Evolutionary conservation across 2,888 invertebrate species (phyloP).

Genomic region (Orthosia gracilis): DNA sequence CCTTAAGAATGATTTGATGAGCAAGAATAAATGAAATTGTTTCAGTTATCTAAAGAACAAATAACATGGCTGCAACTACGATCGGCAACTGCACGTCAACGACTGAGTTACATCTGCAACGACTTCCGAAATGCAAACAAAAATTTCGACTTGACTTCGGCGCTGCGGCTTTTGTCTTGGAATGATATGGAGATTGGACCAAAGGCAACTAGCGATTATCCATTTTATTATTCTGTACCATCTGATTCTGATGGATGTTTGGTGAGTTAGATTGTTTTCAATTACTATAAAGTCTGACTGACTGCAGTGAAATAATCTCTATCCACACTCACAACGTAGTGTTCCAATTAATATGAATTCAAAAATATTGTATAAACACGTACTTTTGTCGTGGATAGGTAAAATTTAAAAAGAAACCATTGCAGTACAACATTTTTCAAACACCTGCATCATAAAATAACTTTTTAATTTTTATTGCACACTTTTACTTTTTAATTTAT

Average conservation of each 20-base stretch:
- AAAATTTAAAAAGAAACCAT: too few species aligned
- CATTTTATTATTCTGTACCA: conserved; percentile 11
- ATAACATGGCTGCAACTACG: conserved; percentile 12
- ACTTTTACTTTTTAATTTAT: too few species aligned
- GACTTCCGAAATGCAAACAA: too few species aligned
- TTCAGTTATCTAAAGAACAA: conserved; percentile 11
- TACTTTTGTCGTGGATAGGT: too few species aligned
- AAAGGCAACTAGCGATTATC: conserved; percentile 7
- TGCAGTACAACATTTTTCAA: too few species aligned
- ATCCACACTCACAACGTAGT: too few species aligned
- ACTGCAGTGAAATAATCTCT: too few species aligned
- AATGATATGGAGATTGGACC: conserved; percentile 15
- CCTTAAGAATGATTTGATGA: neutral
- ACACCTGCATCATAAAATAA: too few species aligned
- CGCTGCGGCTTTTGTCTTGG: conserved; percentile 8
- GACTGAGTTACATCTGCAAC: neutral
- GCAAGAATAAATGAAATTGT: neutral
- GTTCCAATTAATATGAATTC: too few species aligned
- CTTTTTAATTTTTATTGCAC: too few species aligned
- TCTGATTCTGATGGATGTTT: neutral
- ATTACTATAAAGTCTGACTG: too few species aligned
- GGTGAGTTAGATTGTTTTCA: neutral
- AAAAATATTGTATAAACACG: too few species aligned
- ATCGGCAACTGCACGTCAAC: conserved; percentile 3
- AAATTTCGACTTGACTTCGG: neutral